phyloP scores from a whole-genome alignment of 2,113 vertebrate species.

The Natator depressus region DNA sequence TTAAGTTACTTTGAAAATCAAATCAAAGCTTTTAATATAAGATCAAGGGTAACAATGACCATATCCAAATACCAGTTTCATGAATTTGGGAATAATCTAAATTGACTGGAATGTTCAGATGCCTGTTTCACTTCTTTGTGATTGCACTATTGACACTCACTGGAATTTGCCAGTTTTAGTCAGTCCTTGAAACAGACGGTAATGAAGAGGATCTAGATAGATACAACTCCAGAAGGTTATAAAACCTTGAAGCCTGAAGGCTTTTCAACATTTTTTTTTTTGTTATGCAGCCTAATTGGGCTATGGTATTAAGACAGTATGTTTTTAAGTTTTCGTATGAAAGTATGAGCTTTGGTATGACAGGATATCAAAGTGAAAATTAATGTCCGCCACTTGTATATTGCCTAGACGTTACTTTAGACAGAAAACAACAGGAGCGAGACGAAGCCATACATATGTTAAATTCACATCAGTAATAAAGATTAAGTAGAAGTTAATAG shows the following conservation, averaged over 20 bases:
- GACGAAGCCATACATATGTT: slow-evolving; percentile 95
- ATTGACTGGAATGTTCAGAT: not conserved
- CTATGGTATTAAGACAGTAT: not conserved
- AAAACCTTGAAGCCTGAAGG: not conserved
- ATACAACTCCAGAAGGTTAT: not conserved
- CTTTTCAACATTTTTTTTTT: not conserved
- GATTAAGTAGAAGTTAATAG: slow-evolving; percentile 99
- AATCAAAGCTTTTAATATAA: not conserved
- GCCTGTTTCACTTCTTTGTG: not conserved
- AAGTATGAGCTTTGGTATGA: slow-evolving; percentile 51
- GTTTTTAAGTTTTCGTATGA: slow-evolving; percentile 54
- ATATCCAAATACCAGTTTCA: slow-evolving; percentile 17
- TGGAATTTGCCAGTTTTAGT: not conserved
- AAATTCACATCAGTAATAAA: slow-evolving; percentile 96
- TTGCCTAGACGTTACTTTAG: slow-evolving; percentile 77
- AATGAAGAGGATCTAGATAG: not conserved
- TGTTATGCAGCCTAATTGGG: not conserved
- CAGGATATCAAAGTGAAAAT: slow-evolving; percentile 74
- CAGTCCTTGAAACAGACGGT: not conserved
- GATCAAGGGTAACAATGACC: not conserved
- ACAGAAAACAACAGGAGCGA: slow-evolving; percentile 81
- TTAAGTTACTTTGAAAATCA: not conserved
- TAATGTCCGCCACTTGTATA: slow-evolving; percentile 70
- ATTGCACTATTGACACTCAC: not conserved
- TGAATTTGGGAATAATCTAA: slow-evolving; percentile 36